Percentiles rank a stretch among this genome's conserved stretches.
Evolutionary conservation across 2,888 invertebrate species (phyloP).

Genomic region (Byasa hedistus): DNA sequence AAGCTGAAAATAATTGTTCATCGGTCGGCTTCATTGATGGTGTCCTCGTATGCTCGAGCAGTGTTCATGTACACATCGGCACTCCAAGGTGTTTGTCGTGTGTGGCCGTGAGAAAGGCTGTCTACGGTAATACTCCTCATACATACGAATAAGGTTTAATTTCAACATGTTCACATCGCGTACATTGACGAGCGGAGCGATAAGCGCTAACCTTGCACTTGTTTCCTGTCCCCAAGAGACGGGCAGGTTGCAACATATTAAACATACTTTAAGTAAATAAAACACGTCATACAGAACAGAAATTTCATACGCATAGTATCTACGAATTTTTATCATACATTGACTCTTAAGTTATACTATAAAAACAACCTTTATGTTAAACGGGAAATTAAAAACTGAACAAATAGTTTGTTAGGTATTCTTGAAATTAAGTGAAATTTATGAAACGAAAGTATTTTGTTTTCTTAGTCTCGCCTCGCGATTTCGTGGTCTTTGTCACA

Average conservation of each 20-base stretch:
- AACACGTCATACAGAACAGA: too few relatives aligned
- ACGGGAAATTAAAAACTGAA: too few relatives aligned
- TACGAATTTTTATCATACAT: too few relatives aligned
- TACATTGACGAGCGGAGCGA: constrained; percentile 25
- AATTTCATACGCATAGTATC: too few relatives aligned
- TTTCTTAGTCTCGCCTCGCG: too few relatives aligned
- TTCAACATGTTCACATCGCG: constrained; percentile 12
- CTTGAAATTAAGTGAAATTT: too few relatives aligned
- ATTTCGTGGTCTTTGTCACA: too few relatives aligned
- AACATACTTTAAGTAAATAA: too few relatives aligned
- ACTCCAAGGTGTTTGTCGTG: constrained; percentile 26
- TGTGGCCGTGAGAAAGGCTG: constrained; percentile 45
- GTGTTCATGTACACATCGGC: constrained; percentile 28
- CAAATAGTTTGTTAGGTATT: too few relatives aligned
- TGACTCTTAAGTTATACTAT: too few relatives aligned
- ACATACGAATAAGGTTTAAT: constrained; percentile 41
- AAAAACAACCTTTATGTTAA: too few relatives aligned
- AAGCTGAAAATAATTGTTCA: constrained; percentile 18
- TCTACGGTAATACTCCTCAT: constrained; percentile 33
- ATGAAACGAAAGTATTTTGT: too few relatives aligned
- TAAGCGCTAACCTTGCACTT: constrained; percentile 23
- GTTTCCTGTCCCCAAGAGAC: not conserved
- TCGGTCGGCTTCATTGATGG: constrained; percentile 10
- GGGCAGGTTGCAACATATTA: not conserved
- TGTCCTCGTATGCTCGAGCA: constrained; percentile 21